Percentiles rank a stretch among this genome's conserved stretches.
Evolutionary conservation across 64 coral and sea anemone genomes (phyloP).

Genomic region (Pocillopora damicornis): DNA sequence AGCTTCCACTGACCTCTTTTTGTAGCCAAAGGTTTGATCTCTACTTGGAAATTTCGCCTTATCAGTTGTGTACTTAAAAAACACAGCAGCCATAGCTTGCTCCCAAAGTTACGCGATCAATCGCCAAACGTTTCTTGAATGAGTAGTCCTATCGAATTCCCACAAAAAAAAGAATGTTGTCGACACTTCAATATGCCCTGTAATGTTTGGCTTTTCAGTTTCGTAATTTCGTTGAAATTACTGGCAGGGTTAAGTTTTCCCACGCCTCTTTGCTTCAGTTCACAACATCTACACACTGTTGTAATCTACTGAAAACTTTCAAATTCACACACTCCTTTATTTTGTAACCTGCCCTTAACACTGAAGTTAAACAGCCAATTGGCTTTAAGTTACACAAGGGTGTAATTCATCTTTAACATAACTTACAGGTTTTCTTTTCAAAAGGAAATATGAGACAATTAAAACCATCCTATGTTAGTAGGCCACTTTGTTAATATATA

Average conservation of each 20-base stretch:
- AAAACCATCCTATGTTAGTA: neutral
- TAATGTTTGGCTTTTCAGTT: conserved; percentile 26
- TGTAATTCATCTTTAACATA: conserved; percentile 2
- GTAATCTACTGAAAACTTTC: neutral
- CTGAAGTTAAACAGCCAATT: neutral
- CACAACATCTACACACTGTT: neutral
- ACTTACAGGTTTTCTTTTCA: neutral
- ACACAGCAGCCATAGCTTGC: conserved; percentile 5
- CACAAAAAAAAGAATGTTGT: neutral
- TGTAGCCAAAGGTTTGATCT: neutral
- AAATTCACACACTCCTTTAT: neutral
- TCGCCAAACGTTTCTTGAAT: neutral
- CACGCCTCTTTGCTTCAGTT: conserved; percentile 6
- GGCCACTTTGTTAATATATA: neutral
- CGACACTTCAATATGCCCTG: neutral
- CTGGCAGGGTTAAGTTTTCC: neutral
- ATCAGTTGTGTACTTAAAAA: neutral
- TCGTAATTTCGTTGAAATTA: conserved; percentile 44
- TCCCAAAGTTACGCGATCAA: neutral
- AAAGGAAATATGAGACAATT: neutral
- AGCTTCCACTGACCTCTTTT: neutral
- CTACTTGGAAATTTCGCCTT: neutral
- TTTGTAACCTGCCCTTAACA: neutral
- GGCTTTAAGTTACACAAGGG: neutral
- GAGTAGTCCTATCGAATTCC: neutral